Evolutionary conservation across 2,113 vertebrate genomes (phyloP).

Genomic region (Phyllostomus discolor): DNA sequence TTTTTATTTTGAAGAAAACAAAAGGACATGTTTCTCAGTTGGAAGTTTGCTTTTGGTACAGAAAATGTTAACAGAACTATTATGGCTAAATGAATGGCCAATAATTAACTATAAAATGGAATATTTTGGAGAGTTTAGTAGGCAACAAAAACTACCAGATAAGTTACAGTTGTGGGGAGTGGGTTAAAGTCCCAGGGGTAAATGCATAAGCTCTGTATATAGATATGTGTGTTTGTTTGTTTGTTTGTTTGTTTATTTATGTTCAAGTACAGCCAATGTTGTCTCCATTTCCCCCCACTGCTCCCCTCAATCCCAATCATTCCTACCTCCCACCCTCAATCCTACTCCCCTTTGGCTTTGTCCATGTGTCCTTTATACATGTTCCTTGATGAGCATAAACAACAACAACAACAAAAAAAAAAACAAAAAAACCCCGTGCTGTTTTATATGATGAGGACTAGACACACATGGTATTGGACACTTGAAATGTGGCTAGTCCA

Average conservation of each 20-base stretch:
- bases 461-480: not conserved
- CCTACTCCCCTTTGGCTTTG: too few species aligned
- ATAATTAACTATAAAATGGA: not conserved
- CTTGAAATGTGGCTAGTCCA: not conserved
- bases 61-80: not conserved
- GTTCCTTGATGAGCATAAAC: too few species aligned
- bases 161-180: not conserved
- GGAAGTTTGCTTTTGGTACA: not conserved
- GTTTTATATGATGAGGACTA: not conserved
- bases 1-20: not conserved
- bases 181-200: not conserved
- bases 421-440: not conserved
- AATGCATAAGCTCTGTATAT: not conserved
- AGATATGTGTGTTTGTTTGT: not conserved
- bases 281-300: too few species aligned
- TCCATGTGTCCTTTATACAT: too few species aligned
- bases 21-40: not conserved
- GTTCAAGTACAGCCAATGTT: too few species aligned
- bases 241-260: not conserved
- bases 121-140: not conserved
- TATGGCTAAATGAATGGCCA: not conserved
- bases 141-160: not conserved
- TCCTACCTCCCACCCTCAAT: too few species aligned
- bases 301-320: too few species aligned
- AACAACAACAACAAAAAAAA: too few species aligned